Conservation (phyloP, 2,888 invertebrate genomes). For the Caradrina kadenii region DNA sequence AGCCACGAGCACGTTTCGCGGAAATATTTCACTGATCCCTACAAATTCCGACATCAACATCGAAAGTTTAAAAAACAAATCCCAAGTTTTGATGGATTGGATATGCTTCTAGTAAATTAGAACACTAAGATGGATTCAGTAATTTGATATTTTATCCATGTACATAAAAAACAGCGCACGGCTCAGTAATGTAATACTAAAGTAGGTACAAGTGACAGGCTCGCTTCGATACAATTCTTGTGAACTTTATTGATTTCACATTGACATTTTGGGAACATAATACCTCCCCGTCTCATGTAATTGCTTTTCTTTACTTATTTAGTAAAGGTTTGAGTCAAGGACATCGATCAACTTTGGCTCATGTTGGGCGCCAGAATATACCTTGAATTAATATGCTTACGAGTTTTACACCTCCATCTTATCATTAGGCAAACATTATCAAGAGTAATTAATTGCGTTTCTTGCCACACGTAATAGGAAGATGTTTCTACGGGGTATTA, state of each 20-base stretch:
- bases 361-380: slow-evolving; percentile 63
- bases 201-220: slow-evolving; percentile 34
- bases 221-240: slow-evolving; percentile 48
- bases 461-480: slow-evolving; percentile 33
- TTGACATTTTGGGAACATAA: slow-evolving; percentile 55
- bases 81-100: slow-evolving; percentile 57
- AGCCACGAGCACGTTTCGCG: slow-evolving; percentile 14
- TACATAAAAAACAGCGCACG: slow-evolving; percentile 27
- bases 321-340: slow-evolving; percentile 40
- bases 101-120: slow-evolving; percentile 45
- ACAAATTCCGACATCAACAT: slow-evolving; percentile 36
- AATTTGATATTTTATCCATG: slow-evolving; percentile 42
- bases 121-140: slow-evolving; percentile 50
- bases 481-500: slow-evolving; percentile 52
- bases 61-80: slow-evolving; percentile 54
- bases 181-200: slow-evolving; percentile 41
- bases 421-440: slow-evolving; percentile 34
- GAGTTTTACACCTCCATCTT: slow-evolving; percentile 35
- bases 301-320: slow-evolving; percentile 59
- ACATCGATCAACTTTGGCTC: slow-evolving; percentile 44
- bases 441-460: slow-evolving; percentile 50
- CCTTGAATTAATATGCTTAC: slow-evolving; percentile 23
- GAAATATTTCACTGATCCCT: slow-evolving; percentile 43
- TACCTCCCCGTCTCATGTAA: slow-evolving; percentile 49
- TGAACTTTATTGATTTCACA: slow-evolving; percentile 58